These are phyloP conservation scores for Zonitis immaculata DNA, from an alignment of 2,888 invertebrate genomes.

Conservation along the genomic window DNA sequence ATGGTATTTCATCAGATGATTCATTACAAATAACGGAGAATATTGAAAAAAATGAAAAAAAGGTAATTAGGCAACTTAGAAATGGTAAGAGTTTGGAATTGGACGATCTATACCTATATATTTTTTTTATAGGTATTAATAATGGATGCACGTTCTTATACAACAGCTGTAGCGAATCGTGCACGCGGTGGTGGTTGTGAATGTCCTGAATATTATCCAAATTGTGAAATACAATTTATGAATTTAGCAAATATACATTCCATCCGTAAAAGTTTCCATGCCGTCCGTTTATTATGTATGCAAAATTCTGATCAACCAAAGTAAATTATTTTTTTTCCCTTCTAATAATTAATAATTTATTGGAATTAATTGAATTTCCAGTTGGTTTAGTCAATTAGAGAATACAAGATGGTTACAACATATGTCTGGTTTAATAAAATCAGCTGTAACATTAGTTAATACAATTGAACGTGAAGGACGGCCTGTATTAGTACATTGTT, in stretches of 20 bases:
- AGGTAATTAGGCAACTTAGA: too few species aligned
- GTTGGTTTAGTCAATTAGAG: slow-evolving; percentile 86
- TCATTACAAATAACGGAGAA: neutral
- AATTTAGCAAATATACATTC: slow-evolving; percentile 96
- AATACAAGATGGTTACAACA: slow-evolving; percentile 89
- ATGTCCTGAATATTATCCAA: slow-evolving; percentile 91
- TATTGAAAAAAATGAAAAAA: neutral
- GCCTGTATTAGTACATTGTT: slow-evolving; percentile 95
- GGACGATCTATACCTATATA: too few species aligned
- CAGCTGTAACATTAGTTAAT: slow-evolving; percentile 74
- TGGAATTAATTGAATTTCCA: slow-evolving; percentile 52
- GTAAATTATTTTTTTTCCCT: slow-evolving; percentile 50
- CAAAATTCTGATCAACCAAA: slow-evolving; percentile 74
- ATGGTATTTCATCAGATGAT: too few species aligned
- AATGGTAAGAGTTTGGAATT: too few species aligned
- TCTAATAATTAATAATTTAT: too few species aligned
- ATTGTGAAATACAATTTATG: slow-evolving; percentile 96
- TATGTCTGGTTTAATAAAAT: slow-evolving; percentile 77
- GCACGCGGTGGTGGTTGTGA: slow-evolving; percentile 97
- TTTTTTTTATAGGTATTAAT: slow-evolving; percentile 90
- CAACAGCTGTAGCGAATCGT: slow-evolving; percentile 93
- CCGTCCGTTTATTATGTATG: slow-evolving; percentile 73
- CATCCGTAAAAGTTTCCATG: slow-evolving; percentile 88
- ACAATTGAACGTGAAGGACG: slow-evolving; percentile 76
- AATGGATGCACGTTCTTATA: slow-evolving; percentile 93